Percentiles rank a stretch among this genome's conserved stretches.
Evolutionary conservation across 53 echinoderm and acorn worm species (phyloP).

Genomic region (Zoroaster sp.): DNA sequence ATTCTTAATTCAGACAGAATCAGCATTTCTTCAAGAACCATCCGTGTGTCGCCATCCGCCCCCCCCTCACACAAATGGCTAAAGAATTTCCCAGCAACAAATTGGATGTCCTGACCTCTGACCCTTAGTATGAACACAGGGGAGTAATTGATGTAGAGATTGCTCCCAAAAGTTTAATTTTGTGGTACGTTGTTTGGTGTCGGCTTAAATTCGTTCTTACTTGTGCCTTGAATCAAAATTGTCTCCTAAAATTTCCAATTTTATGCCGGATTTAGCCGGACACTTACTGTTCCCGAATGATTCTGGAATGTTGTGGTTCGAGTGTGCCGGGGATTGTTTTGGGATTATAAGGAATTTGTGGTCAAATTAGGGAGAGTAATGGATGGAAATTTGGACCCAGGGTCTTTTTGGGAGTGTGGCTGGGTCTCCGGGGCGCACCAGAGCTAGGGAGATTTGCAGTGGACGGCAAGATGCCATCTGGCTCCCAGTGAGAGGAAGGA

Average conservation of each 20-base stretch:
- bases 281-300: not conserved
- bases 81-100: slow-evolving; percentile 28
- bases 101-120: slow-evolving; percentile 30
- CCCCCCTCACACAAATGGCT: not conserved
- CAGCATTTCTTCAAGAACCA: slow-evolving; percentile 10
- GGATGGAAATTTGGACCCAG: not conserved
- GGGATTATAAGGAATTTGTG: not conserved
- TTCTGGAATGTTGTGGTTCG: not conserved
- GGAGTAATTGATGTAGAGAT: slow-evolving; percentile 37
- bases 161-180: slow-evolving; percentile 48
- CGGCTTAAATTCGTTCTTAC: not conserved
- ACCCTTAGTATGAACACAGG: not conserved
- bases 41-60: no score
- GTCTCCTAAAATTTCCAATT: not conserved
- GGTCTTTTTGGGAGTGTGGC: not conserved
- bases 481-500: not conserved
- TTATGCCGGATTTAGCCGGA: slow-evolving; percentile 1
- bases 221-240: not conserved
- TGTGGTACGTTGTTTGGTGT: not conserved
- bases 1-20: slow-evolving; percentile 10
- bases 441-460: no score
- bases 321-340: not conserved
- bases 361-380: slow-evolving; percentile 25
- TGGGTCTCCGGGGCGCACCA: not conserved
- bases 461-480: slow-evolving; percentile 9